These are phyloP conservation scores for Characodon lateralis DNA, from an alignment of 2,797 vertebrate genomes.

Conservation along the genomic window DNA sequence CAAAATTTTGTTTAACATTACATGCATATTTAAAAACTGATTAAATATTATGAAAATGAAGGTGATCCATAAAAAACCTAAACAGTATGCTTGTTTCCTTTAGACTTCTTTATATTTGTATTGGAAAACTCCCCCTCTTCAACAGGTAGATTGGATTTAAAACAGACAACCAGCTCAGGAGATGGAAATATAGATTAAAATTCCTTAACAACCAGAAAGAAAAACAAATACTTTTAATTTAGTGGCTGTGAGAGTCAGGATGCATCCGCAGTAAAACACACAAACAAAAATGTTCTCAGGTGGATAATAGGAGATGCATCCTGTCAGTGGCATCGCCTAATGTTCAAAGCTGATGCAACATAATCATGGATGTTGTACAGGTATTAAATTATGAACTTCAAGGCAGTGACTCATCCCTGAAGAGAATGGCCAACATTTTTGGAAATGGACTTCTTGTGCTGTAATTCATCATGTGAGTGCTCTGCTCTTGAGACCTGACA, in stretches of 20 bases:
- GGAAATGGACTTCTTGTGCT: slow-evolving; percentile 35
- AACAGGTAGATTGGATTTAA: slow-evolving; percentile 38
- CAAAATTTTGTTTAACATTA: slow-evolving; percentile 4
- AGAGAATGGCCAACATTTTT: slow-evolving; percentile 32
- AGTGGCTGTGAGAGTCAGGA: neutral
- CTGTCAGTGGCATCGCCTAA: slow-evolving; percentile 4
- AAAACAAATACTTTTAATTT: neutral
- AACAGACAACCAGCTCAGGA: slow-evolving; percentile 2
- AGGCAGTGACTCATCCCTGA: slow-evolving; percentile 5
- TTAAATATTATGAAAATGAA: neutral
- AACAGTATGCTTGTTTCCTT: neutral
- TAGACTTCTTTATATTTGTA: neutral
- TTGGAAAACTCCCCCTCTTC: neutral
- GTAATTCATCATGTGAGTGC: slow-evolving; percentile 44
- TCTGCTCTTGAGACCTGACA: slow-evolving; percentile 28
- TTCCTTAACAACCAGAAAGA: neutral
- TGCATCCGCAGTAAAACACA: neutral
- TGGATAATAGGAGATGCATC: slow-evolving; percentile 18
- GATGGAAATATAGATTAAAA: neutral
- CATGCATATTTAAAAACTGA: slow-evolving; percentile 8
- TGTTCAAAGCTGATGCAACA: slow-evolving; percentile 31
- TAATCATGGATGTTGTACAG: slow-evolving; percentile 29
- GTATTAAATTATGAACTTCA: slow-evolving; percentile 39
- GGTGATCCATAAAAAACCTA: neutral
- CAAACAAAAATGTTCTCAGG: neutral